These are phyloP conservation scores for Nymphalis urticae DNA, from an alignment of 2,888 invertebrate genomes.

Conservation along the genomic window DNA sequence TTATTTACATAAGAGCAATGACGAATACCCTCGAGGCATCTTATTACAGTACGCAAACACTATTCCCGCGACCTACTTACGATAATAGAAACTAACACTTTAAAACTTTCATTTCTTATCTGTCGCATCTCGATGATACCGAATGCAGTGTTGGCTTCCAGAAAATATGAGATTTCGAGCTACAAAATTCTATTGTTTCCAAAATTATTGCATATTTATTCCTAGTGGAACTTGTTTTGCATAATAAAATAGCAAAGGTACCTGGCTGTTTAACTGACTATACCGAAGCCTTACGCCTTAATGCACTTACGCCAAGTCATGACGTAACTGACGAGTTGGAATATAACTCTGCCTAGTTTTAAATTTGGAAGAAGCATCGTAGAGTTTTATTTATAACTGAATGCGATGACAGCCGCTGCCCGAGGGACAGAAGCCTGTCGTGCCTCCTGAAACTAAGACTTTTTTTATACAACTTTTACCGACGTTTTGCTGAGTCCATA, in stretches of 20 bases:
- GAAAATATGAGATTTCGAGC: slow-evolving; percentile 43
- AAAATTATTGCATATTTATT: slow-evolving; percentile 62
- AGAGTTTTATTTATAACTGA: slow-evolving; percentile 48
- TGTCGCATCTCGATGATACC: slow-evolving; percentile 37
- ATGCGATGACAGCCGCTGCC: slow-evolving; percentile 37
- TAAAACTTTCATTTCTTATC: slow-evolving; percentile 40
- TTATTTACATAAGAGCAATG: slow-evolving; percentile 37
- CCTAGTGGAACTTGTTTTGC: slow-evolving; percentile 61
- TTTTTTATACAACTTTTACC: slow-evolving; percentile 44
- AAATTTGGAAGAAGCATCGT: slow-evolving; percentile 46
- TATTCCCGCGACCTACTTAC: slow-evolving; percentile 39
- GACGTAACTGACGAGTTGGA: slow-evolving; percentile 51
- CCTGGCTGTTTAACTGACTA: slow-evolving; percentile 48
- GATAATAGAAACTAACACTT: slow-evolving; percentile 39
- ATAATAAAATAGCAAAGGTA: slow-evolving; percentile 66
- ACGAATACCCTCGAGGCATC: slow-evolving; percentile 34
- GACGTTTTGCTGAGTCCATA: slow-evolving; percentile 42
- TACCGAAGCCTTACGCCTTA: slow-evolving; percentile 64
- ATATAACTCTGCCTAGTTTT: slow-evolving; percentile 51
- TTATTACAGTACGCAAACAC: slow-evolving; percentile 37
- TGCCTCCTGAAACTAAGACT: slow-evolving; percentile 40
- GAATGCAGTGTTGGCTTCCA: slow-evolving; percentile 28
- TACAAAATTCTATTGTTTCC: slow-evolving; percentile 62
- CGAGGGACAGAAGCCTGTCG: slow-evolving; percentile 44
- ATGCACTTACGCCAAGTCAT: slow-evolving; percentile 62